A percentile compares a stretch with the other conserved stretches of the same genome.
These are phyloP conservation scores for Ictidomys tridecemlineatus DNA, from an alignment of 2,113 vertebrate species.

Conservation along the genomic window DNA sequence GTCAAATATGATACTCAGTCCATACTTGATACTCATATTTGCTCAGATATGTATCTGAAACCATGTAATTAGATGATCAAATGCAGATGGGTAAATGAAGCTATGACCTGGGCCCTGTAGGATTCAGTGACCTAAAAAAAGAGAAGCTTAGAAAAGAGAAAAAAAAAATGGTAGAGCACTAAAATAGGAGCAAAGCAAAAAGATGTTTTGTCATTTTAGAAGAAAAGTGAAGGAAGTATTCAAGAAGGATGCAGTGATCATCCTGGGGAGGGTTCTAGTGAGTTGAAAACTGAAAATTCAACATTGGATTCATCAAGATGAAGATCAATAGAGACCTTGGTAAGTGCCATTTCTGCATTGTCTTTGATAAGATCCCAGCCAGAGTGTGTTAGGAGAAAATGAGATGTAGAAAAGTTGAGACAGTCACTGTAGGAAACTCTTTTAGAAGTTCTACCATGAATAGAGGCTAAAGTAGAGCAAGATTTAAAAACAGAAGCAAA, in stretches of 20 bases:
- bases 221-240: neutral
- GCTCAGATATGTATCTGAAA: neutral
- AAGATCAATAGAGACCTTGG: neutral
- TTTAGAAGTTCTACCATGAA: neutral
- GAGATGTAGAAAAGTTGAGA: neutral
- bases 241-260: neutral
- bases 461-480: neutral
- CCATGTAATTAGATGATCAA: neutral
- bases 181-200: neutral
- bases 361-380: neutral
- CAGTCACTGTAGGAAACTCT: neutral
- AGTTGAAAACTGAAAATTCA: neutral
- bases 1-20: neutral
- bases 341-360: neutral
- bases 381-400: neutral
- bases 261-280: neutral
- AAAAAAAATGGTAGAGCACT: neutral
- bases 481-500: neutral
- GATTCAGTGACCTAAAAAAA: neutral
- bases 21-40: neutral
- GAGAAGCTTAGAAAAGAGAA: neutral
- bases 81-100: neutral
- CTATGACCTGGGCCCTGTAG: neutral
- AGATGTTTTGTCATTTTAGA: neutral
- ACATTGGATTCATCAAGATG: neutral